Evolutionary conservation across 2,888 invertebrate genomes (phyloP).

Genomic region (Frankliniella fusca): DNA sequence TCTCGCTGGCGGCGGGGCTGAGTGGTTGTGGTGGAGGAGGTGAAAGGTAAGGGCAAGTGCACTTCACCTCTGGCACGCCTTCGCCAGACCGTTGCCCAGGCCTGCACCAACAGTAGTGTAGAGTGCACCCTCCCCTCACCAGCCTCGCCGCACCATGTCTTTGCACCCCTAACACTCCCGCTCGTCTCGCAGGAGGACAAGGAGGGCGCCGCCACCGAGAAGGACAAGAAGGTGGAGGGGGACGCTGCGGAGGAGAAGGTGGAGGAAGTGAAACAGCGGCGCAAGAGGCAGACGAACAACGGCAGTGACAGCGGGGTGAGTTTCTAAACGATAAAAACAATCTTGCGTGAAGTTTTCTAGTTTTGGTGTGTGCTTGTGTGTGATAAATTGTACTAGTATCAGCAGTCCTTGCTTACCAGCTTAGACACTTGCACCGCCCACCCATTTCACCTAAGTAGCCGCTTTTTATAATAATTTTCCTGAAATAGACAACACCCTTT

Average conservation of each 20-base stretch:
- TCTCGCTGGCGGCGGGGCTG: too few relatives aligned
- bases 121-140: constrained; percentile 30
- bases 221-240: constrained; percentile 38
- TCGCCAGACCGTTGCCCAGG: not conserved
- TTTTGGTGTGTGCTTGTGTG: too few relatives aligned
- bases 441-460: too few relatives aligned
- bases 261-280: constrained; percentile 38
- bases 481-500: too few relatives aligned
- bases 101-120: not conserved
- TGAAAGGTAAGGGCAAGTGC: not conserved
- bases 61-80: not conserved
- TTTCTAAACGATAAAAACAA: constrained; percentile 30
- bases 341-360: too few relatives aligned
- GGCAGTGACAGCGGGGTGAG: constrained; percentile 43
- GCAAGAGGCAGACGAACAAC: constrained; percentile 37
- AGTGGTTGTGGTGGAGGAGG: not conserved
- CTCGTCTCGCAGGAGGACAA: constrained; percentile 47
- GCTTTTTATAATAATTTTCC: too few relatives aligned
- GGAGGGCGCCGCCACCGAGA: constrained; percentile 51
- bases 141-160: not conserved
- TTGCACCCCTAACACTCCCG: not conserved
- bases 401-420: too few relatives aligned
- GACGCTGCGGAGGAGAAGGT: constrained; percentile 41
- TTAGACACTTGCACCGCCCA: too few relatives aligned
- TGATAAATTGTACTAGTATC: too few relatives aligned